Evolutionary conservation across 2,797 vertebrate genomes (phyloP).

Genomic region (Darevskia mixta): DNA sequence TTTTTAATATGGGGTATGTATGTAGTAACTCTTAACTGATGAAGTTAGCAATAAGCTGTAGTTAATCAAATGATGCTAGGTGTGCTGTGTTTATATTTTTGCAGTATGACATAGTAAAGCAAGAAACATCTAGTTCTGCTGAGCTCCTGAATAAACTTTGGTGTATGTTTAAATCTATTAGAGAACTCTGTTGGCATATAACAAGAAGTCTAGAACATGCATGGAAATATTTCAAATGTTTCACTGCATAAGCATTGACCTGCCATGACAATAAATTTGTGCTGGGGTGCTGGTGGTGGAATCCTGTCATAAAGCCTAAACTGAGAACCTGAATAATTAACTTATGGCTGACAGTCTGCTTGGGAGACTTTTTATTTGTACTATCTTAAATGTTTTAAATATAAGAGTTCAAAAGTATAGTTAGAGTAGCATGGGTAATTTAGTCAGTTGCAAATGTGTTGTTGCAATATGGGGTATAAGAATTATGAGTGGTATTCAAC

Average conservation of each 20-base stretch:
- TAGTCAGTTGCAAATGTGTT: not conserved
- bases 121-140: not conserved
- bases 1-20: not conserved
- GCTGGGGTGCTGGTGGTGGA: not conserved
- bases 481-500: not conserved
- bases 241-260: not conserved
- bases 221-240: not conserved
- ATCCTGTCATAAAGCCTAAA: not conserved
- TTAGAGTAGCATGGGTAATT: not conserved
- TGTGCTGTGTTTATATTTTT: not conserved
- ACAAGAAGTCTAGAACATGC: not conserved
- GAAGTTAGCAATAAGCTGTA: not conserved
- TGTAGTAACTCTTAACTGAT: not conserved
- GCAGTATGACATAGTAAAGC: not conserved
- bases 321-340: not conserved
- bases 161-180: not conserved
- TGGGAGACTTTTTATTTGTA: not conserved
- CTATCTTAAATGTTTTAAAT: not conserved
- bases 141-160: not conserved
- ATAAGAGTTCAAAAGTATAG: not conserved
- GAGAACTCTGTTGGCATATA: not conserved
- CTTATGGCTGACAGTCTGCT: not conserved
- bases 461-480: not conserved
- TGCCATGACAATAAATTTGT: not conserved
- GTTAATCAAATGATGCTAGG: not conserved